phyloP scores from a whole-genome alignment of 2,888 invertebrate species.

The Lasioglossum lativentre region DNA sequence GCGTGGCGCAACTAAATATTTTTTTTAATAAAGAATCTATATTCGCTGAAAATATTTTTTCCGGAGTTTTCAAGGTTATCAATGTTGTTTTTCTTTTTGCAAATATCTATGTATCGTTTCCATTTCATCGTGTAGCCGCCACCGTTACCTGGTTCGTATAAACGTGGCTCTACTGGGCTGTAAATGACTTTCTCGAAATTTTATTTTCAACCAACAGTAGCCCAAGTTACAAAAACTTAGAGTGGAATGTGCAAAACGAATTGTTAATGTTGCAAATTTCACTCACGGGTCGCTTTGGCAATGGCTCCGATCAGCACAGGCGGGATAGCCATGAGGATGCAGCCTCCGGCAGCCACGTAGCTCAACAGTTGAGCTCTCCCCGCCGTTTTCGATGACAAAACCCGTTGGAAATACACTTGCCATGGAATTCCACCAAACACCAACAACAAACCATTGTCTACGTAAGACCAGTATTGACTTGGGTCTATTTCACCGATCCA shows the following conservation, averaged over 20 bases:
- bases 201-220: background rate
- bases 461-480: slow-evolving; percentile 91
- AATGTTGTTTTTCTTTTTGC: too few relatives aligned
- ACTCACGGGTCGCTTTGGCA: slow-evolving; percentile 96
- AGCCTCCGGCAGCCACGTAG: slow-evolving; percentile 98
- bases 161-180: background rate
- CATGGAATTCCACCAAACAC: slow-evolving; percentile 99
- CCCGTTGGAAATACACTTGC: slow-evolving; percentile 99
- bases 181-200: background rate
- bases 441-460: slow-evolving; percentile 95
- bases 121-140: background rate
- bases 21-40: background rate
- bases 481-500: slow-evolving; percentile 94
- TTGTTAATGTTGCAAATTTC: background rate
- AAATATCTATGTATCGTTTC: background rate
- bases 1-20: background rate
- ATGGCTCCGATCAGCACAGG: slow-evolving; percentile 98
- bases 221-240: background rate
- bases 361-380: slow-evolving; percentile 96
- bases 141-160: too few relatives aligned
- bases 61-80: too few relatives aligned
- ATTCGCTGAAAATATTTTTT: too few relatives aligned
- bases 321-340: slow-evolving; percentile 98
- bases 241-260: background rate
- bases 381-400: slow-evolving; percentile 97